These are phyloP conservation scores for Caenorhabditis inopinata DNA, from an alignment of 1,140 invertebrate species.

Conservation along the genomic window DNA sequence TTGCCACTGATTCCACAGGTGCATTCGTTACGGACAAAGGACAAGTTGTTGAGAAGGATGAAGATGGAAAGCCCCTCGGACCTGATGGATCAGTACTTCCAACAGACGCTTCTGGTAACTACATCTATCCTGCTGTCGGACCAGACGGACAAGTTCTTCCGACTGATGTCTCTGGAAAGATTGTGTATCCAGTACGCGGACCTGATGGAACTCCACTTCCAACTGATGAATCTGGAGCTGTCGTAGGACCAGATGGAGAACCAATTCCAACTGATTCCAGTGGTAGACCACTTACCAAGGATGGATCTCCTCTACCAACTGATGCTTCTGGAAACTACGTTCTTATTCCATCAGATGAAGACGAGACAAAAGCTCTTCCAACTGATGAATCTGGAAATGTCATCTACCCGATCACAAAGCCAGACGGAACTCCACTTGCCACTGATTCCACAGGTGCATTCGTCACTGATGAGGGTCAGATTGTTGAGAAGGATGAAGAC, in stretches of 20 bases:
- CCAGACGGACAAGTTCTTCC: slow-evolving; percentile 39
- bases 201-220: slow-evolving; percentile 39
- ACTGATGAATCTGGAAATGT: slow-evolving; percentile 56
- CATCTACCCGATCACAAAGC: slow-evolving; percentile 46
- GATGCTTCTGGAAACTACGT: slow-evolving; percentile 42
- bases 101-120: slow-evolving; percentile 42
- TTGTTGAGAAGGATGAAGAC: slow-evolving; percentile 35
- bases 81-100: slow-evolving; percentile 20
- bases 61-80: slow-evolving; percentile 31
- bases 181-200: slow-evolving; percentile 29
- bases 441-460: slow-evolving; percentile 39
- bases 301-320: slow-evolving; percentile 40
- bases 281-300: slow-evolving; percentile 41
- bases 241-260: slow-evolving; percentile 40
- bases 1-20: slow-evolving; percentile 39
- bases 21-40: slow-evolving; percentile 18
- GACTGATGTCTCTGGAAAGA: slow-evolving; percentile 36
- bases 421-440: slow-evolving; percentile 32
- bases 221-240: slow-evolving; percentile 29
- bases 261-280: slow-evolving; percentile 44
- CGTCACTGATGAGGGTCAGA: background rate
- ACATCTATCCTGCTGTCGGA: slow-evolving; percentile 31
- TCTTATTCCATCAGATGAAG: slow-evolving; percentile 37
- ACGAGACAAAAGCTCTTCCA: slow-evolving; percentile 19
- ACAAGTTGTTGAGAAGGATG: background rate